These are phyloP conservation scores for Anaspis maculata DNA, from an alignment of 2,888 invertebrate genomes.

Conservation along the genomic window DNA sequence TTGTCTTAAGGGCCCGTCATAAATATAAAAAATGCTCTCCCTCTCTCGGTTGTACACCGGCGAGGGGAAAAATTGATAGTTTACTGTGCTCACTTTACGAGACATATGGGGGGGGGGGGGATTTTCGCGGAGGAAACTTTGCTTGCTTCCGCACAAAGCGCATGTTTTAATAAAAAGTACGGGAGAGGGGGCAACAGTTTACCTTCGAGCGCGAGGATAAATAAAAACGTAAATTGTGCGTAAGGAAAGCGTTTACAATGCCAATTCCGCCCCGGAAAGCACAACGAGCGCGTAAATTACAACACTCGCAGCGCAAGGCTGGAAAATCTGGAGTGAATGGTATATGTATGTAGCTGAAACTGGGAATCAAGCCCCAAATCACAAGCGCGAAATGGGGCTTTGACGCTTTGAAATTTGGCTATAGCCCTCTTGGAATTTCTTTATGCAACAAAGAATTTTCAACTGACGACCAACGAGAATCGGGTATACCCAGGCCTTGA, in stretches of 20 bases:
- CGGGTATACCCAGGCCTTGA: too few species aligned
- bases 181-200: constrained; percentile 17
- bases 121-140: constrained; percentile 1
- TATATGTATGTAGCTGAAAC: too few species aligned
- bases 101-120: constrained; percentile 4
- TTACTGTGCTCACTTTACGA: constrained; percentile 9
- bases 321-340: too few species aligned
- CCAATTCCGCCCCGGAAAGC: constrained; percentile 25
- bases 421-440: too few species aligned
- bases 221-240: constrained; percentile 37
- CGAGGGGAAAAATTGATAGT: constrained; percentile 21
- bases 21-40: constrained; percentile 26
- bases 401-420: too few species aligned
- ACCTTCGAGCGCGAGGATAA: constrained; percentile 23
- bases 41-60: constrained; percentile 13
- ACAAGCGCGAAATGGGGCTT: too few species aligned
- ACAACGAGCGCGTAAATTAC: constrained; percentile 24
- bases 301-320: constrained; percentile 21
- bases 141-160: constrained; percentile 18
- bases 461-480: too few species aligned
- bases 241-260: constrained; percentile 29
- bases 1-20: constrained; percentile 33
- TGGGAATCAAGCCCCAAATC: too few species aligned
- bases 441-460: too few species aligned
- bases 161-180: constrained; percentile 19